phyloP scores from a whole-genome alignment of 2,113 vertebrate species.

The Jaculus jaculus region DNA sequence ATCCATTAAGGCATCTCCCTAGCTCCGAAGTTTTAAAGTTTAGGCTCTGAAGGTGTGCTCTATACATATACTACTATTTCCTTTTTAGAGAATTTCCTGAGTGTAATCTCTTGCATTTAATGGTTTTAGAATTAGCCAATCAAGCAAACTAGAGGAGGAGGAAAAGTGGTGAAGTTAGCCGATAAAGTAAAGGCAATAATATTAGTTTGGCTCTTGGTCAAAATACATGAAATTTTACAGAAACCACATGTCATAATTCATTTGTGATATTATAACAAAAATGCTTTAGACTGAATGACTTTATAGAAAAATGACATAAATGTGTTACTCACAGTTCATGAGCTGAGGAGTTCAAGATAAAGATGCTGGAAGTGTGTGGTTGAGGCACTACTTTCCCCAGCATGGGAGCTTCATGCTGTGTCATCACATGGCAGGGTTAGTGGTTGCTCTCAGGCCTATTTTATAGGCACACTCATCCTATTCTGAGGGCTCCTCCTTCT shows the following conservation, averaged over 20 bases:
- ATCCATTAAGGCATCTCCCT: too few species aligned
- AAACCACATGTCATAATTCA: neutral
- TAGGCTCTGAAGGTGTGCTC: neutral
- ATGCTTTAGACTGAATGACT: neutral
- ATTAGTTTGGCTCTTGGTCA: neutral
- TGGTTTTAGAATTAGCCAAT: neutral
- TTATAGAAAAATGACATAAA: neutral
- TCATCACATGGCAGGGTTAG: neutral
- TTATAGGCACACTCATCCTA: neutral
- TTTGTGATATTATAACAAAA: neutral
- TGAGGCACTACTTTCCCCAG: neutral
- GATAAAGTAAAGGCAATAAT: neutral
- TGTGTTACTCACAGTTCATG: neutral
- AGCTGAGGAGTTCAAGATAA: neutral
- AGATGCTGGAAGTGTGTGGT: neutral
- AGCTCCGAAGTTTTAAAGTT: neutral
- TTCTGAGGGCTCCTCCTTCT: neutral
- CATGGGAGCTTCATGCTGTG: neutral
- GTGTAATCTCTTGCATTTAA: neutral
- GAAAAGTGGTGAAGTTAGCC: neutral
- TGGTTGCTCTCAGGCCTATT: neutral
- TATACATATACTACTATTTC: neutral
- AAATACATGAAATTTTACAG: neutral
- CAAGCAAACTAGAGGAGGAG: neutral
- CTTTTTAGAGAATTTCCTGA: slow-evolving; percentile 16